A percentile compares a stretch with the other conserved stretches of the same genome.
phyloP scores from a whole-genome alignment of 2,113 vertebrate species.

The Gymnorhina tibicen region DNA sequence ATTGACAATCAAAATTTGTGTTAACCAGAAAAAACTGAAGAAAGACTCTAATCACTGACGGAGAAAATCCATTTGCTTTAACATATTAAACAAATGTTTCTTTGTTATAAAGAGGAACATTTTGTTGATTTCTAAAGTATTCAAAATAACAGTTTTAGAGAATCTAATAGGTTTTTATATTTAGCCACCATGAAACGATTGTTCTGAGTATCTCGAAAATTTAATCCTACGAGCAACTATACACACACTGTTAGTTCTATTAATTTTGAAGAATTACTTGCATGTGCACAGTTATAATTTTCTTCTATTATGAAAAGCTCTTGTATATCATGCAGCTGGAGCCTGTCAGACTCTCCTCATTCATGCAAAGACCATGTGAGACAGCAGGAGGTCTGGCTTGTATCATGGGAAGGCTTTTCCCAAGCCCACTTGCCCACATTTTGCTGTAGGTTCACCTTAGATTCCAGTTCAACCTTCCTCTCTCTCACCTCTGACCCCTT shows the following conservation, averaged over 20 bases:
- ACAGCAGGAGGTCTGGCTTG: neutral
- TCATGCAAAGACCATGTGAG: neutral
- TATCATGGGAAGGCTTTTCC: neutral
- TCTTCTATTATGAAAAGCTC: conserved; percentile 29
- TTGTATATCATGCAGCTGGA: neutral
- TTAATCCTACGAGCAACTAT: conserved; percentile 22
- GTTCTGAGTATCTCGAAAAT: conserved; percentile 42
- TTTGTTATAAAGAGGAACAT: conserved; percentile 51
- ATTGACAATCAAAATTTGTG: conserved; percentile 59
- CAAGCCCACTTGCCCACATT: rapidly evolving
- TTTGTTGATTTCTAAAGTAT: conserved; percentile 56
- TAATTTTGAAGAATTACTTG: conserved; percentile 42
- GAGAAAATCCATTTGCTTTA: conserved; percentile 39
- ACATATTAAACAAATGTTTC: conserved; percentile 47
- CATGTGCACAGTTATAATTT: conserved; percentile 19
- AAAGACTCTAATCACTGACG: conserved; percentile 33
- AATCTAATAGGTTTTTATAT: conserved; percentile 42
- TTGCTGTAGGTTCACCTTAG: neutral
- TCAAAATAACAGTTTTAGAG: conserved; percentile 46
- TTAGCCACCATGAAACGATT: conserved; percentile 37
- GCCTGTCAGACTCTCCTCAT: neutral
- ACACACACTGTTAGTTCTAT: conserved; percentile 19
- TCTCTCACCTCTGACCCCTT: neutral
- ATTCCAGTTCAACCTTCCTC: rapidly evolving
- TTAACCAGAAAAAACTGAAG: conserved; percentile 39